Base-by-base conservation (phyloP, 1,140 invertebrate species). In the Sinella curviseta region DNA sequence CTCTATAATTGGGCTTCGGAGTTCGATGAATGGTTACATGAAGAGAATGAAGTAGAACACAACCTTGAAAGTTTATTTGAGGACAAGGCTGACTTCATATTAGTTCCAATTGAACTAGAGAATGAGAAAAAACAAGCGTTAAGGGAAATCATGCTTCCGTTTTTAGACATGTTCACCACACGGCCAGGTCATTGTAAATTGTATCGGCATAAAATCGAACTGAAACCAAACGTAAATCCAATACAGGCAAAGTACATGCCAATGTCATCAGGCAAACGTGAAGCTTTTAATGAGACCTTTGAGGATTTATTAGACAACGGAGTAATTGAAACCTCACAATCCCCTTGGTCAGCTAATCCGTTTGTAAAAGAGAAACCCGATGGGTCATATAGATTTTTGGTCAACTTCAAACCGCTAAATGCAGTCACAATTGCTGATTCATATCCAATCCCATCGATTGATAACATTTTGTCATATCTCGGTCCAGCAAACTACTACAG, bases 401-500 rank as follows among this genome's bases (percentile, higher is more conserved):
- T 75, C 4, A 54, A 75, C 28, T 75, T 14, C 28, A 36, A 54
- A 17, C 34, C 34, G 3, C 36, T 75, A 1, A 75, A 75, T 30
- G 39, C 34, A n/a, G 36, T 39, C 3, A 89, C 87, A 8, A 77
- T 84, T 26, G 84, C 31, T 2, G 28, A 30, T 31, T 8, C 30
- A 31, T 70, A 70, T 33, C 65, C 65, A 24, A 70, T 70, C 4
- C 86, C 85, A 0, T 26, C 77, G n/a, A 74, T 79, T 17, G 77
- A 79, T 30, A 74, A 76, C 20, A 55, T 82, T 16, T 70, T 82
- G 0, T 26, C 35, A 17, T 77, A 33, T 31, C 33, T 82, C 8
- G 81, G 76, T 1, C 82, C 81, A 0, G 73, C 82, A 4, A 81
- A 80, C 16, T 85, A 80, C 36, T 87, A 88, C 54, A 82, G 83